Base-by-base conservation (phyloP, 2,888 invertebrate species). In the Diadegma fenestrale region DNA sequence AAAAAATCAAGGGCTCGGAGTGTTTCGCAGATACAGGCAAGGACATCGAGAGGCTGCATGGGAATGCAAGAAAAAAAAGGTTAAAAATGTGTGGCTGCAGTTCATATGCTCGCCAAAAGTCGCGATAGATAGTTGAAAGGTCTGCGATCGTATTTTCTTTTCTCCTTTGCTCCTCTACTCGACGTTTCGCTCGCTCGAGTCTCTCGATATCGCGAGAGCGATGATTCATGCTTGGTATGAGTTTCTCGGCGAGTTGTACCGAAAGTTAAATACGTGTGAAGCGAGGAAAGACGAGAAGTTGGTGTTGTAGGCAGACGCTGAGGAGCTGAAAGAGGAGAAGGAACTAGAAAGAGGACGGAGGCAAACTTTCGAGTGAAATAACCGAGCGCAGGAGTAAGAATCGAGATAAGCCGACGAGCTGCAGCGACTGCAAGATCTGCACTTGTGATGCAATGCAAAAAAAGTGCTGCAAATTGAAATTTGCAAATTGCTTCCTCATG, bases 181-280 rank as follows among this genome's bases (percentile, higher is more conserved):
- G 14, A 54, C 19, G 17, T 58, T 58, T 58, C 71, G n/a, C 30
- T 19, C 43, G 43, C 73, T 61, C 58, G 41, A 17, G 8, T 73
- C 73, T 58, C 58, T 41, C 43, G 51, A 76, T 76, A 76, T 76
- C 76, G 64, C 76, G 30, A 54, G 66, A 54, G 41, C 68, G 77
- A 77, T 77, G 77, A 77, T 68, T 77, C 77, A 77, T 54, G 68
- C 77, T 54, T 43, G 77, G 77, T 54, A 66, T 66, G 66, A 77
- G 48, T 77, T 77, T 77, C 66, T 54, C 77, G 51, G 66, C 43
- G 37, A 22, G 64, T 41, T 41, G 7, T 54, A 73, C 41, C 41
- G 26, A 54, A 77, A 68, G 66, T 66, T 77, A 43, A 66, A 41
- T 77, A 77, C 77, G 51, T 54, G 26, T 54, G 77, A 77, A 41